Conservation (phyloP, 2,113 vertebrate species). For the Psammodynastes pulverulentus region DNA sequence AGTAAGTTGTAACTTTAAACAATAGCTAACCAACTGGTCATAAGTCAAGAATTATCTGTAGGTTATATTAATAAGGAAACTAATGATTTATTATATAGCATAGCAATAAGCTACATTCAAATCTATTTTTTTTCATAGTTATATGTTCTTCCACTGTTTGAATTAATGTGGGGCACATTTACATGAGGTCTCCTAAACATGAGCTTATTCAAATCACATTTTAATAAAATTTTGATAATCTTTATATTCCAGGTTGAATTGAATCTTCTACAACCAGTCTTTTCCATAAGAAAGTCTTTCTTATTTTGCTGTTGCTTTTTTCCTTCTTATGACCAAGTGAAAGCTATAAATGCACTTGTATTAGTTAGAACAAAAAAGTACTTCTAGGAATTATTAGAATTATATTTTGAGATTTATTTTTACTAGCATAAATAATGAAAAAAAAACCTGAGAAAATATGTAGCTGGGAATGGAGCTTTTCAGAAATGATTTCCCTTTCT, state of each 20-base stretch:
- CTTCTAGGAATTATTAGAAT: background rate
- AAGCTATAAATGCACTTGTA: background rate
- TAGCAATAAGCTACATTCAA: background rate
- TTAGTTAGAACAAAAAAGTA: background rate
- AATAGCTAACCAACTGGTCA: background rate
- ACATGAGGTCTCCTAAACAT: background rate
- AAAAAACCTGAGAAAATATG: background rate
- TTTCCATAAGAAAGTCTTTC: background rate
- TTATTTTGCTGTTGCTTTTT: background rate
- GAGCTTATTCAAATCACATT: background rate
- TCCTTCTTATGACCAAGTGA: background rate
- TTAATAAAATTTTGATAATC: background rate
- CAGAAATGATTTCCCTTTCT: background rate
- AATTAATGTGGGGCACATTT: background rate
- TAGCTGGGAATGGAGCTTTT: background rate
- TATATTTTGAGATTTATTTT: background rate
- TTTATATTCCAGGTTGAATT: background rate
- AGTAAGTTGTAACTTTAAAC: background rate
- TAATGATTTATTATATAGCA: background rate
- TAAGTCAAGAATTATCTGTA: background rate
- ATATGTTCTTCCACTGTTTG: background rate
- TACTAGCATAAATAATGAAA: background rate
- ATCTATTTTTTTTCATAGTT: background rate
- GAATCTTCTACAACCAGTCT: background rate
- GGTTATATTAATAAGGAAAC: background rate